Evolutionary conservation across 2,888 invertebrate genomes (phyloP), one percentile per base, ranked within the genome.

Genomic region (Strigamia crassipes): DNA sequence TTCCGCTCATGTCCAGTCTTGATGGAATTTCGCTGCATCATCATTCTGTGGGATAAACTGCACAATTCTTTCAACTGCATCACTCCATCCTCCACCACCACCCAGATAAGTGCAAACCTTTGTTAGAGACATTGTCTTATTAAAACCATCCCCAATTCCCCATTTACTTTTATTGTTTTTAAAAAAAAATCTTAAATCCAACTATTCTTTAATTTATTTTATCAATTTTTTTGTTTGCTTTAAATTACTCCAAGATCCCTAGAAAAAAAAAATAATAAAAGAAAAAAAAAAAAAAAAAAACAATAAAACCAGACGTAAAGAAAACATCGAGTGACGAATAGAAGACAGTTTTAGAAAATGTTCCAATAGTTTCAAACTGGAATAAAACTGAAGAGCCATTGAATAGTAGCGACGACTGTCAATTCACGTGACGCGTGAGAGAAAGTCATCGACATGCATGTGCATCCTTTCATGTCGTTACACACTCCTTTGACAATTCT

Each of bases 401-500:
- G 61, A 66, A 66, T 66, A 21, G 21, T 66, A 23, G 61, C 9
- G 21, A 21, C 61, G n/a, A 18, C 61, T 23, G 61, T 66, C 61
- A 66, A n/a, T 66, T 66, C 18, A 66, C 18, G 61, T 66, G 21
- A 21, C 23, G 21, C 61, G 21, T 12, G 61, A 46, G 61, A 66
- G 61, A 66, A 6, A 38, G 61, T 66, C 61, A 21, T 66, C 61
- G 61, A 66, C 61, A 66, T 66, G 61, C 61, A 66, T 66, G 61
- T 66, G 61, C 61, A 66, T 66, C 61, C 61, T 66, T 66, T 66
- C 61, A 66, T 66, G 61, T 66, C 61, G 61, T 66, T 66, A 66
- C 61, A 66, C 61, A 66, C 61, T 66, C 61, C 61, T 66, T 21
- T 66, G 61, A 66, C 61, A 66, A 66, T 66, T 66, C 61, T 66